Percentiles rank a stretch among this genome's conserved stretches.
Evolutionary conservation across 1,140 invertebrate genomes (phyloP).

Genomic region (Anoplolepis gracilipes): DNA sequence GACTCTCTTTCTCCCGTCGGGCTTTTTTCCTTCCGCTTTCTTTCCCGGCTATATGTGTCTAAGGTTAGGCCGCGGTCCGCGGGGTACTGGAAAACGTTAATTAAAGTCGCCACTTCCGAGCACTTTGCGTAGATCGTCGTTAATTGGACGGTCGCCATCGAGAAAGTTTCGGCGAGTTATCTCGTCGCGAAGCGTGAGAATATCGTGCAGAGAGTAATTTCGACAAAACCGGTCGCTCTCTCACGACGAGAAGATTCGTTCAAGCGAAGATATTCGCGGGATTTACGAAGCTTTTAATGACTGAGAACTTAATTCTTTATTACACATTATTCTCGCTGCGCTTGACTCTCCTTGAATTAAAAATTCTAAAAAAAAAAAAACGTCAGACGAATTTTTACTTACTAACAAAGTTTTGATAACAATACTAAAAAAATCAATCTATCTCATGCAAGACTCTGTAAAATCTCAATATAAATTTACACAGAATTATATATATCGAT

Average conservation of each 20-base stretch:
- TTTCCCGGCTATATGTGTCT: slow-evolving; percentile 19
- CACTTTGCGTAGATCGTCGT: slow-evolving; percentile 36
- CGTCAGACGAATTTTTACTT: neutral
- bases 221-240: slow-evolving; percentile 9
- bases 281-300: slow-evolving; percentile 16
- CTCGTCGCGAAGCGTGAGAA: slow-evolving; percentile 65
- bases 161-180: slow-evolving; percentile 53
- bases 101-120: slow-evolving; percentile 79
- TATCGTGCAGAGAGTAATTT: slow-evolving; percentile 45
- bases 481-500: neutral
- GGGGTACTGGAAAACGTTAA: slow-evolving; percentile 84
- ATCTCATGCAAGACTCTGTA: neutral
- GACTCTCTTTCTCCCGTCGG: neutral
- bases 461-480: neutral
- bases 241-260: neutral
- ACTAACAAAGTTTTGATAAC: neutral
- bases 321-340: neutral
- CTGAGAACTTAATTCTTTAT: neutral
- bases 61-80: slow-evolving; percentile 55
- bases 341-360: neutral
- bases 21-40: slow-evolving; percentile 27
- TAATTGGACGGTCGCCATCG: slow-evolving; percentile 60
- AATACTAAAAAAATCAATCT: neutral
- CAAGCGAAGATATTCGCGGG: slow-evolving; percentile 3
- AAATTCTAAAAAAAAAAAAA: no score